phyloP scores from a whole-genome alignment of 2,888 invertebrate genomes.

The Coleophora flavipennella region DNA sequence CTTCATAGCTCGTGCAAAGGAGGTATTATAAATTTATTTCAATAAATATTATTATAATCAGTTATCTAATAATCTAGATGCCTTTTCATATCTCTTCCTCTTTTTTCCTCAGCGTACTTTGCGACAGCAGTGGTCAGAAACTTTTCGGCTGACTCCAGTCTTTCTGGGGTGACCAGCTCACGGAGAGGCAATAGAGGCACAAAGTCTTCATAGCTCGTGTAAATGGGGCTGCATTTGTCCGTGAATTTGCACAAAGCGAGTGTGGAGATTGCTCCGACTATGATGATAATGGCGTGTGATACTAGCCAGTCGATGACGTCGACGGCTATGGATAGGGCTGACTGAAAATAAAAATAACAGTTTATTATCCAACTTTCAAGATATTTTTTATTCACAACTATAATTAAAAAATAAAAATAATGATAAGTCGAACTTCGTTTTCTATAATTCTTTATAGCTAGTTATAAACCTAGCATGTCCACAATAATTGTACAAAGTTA shows the following conservation, averaged over 20 bases:
- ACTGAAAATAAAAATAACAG: no score
- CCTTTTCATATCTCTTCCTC: neutral
- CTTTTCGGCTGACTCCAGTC: slow-evolving; percentile 57
- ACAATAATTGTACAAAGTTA: no score
- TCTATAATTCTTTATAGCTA: no score
- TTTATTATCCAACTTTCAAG: no score
- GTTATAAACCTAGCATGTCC: no score
- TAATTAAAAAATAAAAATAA: no score
- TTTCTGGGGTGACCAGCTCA: slow-evolving; percentile 62
- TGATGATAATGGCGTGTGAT: slow-evolving; percentile 24
- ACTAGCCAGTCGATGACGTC: slow-evolving; percentile 27
- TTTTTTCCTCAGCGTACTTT: slow-evolving; percentile 42
- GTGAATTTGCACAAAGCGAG: slow-evolving; percentile 33
- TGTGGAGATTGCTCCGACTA: slow-evolving; percentile 22
- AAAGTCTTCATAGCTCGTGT: slow-evolving; percentile 18
- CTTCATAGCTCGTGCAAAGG: no score
- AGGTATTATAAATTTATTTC: no score
- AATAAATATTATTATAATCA: no score
- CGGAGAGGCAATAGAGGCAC: slow-evolving; percentile 37
- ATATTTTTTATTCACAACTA: no score
- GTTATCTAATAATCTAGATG: no score
- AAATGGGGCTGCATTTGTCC: slow-evolving; percentile 20
- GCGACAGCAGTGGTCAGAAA: slow-evolving; percentile 66
- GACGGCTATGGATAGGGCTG: slow-evolving; percentile 22
- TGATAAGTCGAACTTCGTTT: no score